Evolutionary conservation across 2,113 vertebrate genomes (phyloP), one percentile per base, ranked within the genome.

Genomic region (Anoura caudifer): DNA sequence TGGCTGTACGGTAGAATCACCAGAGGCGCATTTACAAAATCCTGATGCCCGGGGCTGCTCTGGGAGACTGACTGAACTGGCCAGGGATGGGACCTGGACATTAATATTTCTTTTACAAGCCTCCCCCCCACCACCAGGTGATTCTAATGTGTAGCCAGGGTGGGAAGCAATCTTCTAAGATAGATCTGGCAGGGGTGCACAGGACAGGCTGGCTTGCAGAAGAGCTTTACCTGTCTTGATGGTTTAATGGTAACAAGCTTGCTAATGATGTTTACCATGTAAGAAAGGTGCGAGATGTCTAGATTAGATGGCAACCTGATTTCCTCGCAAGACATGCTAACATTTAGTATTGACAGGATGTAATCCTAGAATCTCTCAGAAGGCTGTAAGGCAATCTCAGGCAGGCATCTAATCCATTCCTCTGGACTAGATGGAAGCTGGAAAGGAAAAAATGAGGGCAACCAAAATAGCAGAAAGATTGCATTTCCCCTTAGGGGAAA

Each of bases 361-460:
- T 90, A 84, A 80, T 85, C 52, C 86, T 94, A 69, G 79, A 61
- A 54, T 76, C 95, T 92, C 75, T 96, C 87, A 70, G 80, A 92
- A 95, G 59, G 77, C 28, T 80, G 13, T 92, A 65, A 89, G 63
- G 67, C 92, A 91, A 41, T 77, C 67, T 88, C 59, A 12, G 69
- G 22, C 82, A 72, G 82, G n/a, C 33, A 83, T n/a, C n/a, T 65
- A 38, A 86, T 83, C 65, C 22, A 38, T 26, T 50, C 41, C 12
- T 13, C 17, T 89, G 79, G 85, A 90, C 83, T 41, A 90, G 70
- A 4, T 56, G 22, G 54, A 45, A 80, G 6, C 28, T 95, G 52
- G 17, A 91, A 80, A 87, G 26, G 24, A 87, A 95, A 85, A 87
- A 80, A 38, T 13, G 81, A 36, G 22, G 31, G 13, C 33, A 86